Evolutionary conservation across 2,797 vertebrate species (phyloP).

Genomic region (Pangasius macronema): DNA sequence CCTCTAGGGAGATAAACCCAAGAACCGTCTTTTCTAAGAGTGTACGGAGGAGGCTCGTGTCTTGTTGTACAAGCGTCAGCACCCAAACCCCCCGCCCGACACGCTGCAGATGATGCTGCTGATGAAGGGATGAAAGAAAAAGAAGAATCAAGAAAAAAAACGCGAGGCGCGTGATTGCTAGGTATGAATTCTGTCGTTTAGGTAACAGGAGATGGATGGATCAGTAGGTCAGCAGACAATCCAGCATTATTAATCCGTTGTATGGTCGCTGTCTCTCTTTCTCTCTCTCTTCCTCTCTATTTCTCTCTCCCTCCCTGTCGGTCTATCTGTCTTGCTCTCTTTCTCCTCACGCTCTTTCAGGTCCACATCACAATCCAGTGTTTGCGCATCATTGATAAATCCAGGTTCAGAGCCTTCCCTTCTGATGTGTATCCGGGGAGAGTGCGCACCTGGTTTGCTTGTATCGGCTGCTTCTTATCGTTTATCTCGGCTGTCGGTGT

Average conservation of each 20-base stretch:
- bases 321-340: constrained; percentile 36
- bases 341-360: constrained; percentile 59
- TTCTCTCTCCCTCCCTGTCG: constrained; percentile 62
- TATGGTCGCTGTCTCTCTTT: constrained; percentile 45
- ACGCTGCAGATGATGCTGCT: constrained; percentile 42
- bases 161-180: constrained; percentile 50
- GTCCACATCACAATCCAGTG: constrained; percentile 21
- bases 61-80: constrained; percentile 35
- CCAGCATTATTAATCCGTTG: constrained; percentile 69
- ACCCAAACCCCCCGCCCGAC: constrained; percentile 34
- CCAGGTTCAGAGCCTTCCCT: constrained; percentile 58
- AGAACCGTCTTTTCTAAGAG: constrained; percentile 32
- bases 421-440: constrained; percentile 21
- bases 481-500: constrained; percentile 49
- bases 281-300: constrained; percentile 39
- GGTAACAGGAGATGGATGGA: constrained; percentile 15
- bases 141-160: constrained; percentile 58
- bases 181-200: constrained; percentile 4
- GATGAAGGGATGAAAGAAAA: constrained; percentile 35
- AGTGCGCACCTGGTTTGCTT: constrained; percentile 56
- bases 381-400: constrained; percentile 18
- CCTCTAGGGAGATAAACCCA: not conserved
- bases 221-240: constrained; percentile 67
- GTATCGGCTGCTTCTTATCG: constrained; percentile 66
- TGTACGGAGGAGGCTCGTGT: constrained; percentile 4